Base-by-base conservation (phyloP, 2,888 invertebrate species). In the Meandrusa payeni region DNA sequence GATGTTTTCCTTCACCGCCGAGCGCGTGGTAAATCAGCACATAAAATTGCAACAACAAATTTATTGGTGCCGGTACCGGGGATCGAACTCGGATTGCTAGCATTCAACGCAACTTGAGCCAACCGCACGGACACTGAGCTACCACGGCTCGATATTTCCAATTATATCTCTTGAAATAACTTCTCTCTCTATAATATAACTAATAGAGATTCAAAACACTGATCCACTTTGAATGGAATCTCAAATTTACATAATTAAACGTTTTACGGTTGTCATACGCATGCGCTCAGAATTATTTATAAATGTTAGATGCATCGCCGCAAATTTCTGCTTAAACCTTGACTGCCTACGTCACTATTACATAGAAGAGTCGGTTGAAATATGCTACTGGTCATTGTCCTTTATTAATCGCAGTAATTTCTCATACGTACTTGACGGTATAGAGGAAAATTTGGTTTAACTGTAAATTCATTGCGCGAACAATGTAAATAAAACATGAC, bases 391-490 rank as follows among this genome's bases (percentile, higher is more conserved):
- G 5, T 31, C 31, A 34, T 17, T 10, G 2, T 26, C 22, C 6
- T 6, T 24, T 4, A 17, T 15, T 9, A 24, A 11, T 23, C 15
- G n/a, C 11, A 12, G 23, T 7, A 7, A 40, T 40, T 32, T 31
- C 39, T 39, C 15, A 39, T 6, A 28, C 28, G 15, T 29, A 2
- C 10, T 11, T 20, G 19, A 20, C 32, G n/a, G 20, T 24, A n/a
- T 15, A 12, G 6, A 22, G 40, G 40, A 40, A 40, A 32, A 40
- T 24, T 32, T 24, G 11, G 22, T 3, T 40, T 7, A 7, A 23
- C 1, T 10, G 23, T 17, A 17, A 11, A 23, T 15, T 19, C 15
- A 29, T 39, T 24, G 23, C 29, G 39, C 31, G 31, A 40, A 32
- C 24, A 24, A 19, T 5, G 5, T 6, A 3, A 2, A 1, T 13